phyloP scores from a whole-genome alignment of 2,797 vertebrate genomes.

The Poeciliopsis gracilis region DNA sequence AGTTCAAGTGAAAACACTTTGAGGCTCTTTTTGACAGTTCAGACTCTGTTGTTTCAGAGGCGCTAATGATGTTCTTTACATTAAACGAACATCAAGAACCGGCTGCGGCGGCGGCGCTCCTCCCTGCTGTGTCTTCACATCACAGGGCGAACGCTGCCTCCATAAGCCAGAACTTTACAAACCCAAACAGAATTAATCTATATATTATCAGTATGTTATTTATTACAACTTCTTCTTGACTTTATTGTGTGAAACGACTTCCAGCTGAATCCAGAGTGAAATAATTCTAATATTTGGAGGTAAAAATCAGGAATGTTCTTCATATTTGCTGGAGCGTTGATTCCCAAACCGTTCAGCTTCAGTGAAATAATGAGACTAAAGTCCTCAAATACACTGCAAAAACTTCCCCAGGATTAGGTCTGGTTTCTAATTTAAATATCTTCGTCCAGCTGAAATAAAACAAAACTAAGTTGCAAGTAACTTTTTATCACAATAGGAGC shows the following conservation, averaged over 20 bases:
- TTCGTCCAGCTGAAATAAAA: too few species aligned
- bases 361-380: neutral
- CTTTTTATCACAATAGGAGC: too few species aligned
- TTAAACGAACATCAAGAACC: neutral
- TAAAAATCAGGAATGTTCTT: neutral
- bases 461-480: too few species aligned
- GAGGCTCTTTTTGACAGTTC: neutral
- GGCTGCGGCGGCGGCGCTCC: neutral
- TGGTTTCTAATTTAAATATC: too few species aligned
- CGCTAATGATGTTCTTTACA: slow-evolving; percentile 5
- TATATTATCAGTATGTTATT: neutral
- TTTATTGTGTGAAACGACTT: neutral
- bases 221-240: neutral
- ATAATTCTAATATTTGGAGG: neutral
- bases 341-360: neutral
- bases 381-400: too few species aligned
- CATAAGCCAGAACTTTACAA: neutral
- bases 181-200: neutral
- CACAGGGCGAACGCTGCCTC: neutral
- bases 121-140: slow-evolving; percentile 1
- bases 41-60: slow-evolving; percentile 1
- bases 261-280: neutral
- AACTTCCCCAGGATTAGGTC: too few species aligned
- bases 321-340: neutral
- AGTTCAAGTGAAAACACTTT: neutral